These are phyloP conservation scores for Leptopilina myrica DNA, from an alignment of 2,888 invertebrate genomes.

Conservation along the genomic window DNA sequence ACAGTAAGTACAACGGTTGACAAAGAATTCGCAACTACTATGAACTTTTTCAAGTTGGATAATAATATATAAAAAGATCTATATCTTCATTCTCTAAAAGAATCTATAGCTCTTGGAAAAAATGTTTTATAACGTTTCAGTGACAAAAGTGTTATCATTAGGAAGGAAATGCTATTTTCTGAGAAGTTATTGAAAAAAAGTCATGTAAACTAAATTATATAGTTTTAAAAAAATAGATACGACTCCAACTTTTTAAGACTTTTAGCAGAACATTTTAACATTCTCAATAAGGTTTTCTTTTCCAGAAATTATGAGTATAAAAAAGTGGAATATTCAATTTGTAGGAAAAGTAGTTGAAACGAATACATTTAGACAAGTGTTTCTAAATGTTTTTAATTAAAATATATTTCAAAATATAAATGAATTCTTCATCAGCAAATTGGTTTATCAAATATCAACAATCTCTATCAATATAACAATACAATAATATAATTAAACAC, in stretches of 20 bases:
- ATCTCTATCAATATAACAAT: too few species aligned
- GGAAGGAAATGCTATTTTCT: conserved; percentile 5
- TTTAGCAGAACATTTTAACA: background rate
- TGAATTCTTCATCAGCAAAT: background rate
- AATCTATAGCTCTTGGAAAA: background rate
- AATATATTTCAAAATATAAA: too few species aligned
- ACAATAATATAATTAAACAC: too few species aligned
- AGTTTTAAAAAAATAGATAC: background rate
- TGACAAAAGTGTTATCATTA: background rate
- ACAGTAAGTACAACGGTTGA: background rate
- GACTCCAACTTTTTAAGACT: background rate
- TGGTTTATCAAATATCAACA: too few species aligned
- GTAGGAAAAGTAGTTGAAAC: background rate
- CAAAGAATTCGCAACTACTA: background rate
- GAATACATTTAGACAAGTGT: too few species aligned
- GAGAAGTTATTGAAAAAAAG: background rate
- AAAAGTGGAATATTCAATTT: background rate
- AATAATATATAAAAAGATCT: too few species aligned
- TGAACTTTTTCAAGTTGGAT: too few species aligned
- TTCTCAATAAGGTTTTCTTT: background rate
- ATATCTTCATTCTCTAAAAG: too few species aligned
- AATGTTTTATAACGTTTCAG: background rate
- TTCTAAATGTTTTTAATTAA: too few species aligned
- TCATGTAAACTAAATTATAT: background rate
- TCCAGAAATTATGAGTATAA: background rate